A percentile compares a stretch with the other conserved stretches of the same genome.
These are phyloP conservation scores for Momotus momota DNA, from an alignment of 2,797 vertebrate genomes.

Conservation along the genomic window DNA sequence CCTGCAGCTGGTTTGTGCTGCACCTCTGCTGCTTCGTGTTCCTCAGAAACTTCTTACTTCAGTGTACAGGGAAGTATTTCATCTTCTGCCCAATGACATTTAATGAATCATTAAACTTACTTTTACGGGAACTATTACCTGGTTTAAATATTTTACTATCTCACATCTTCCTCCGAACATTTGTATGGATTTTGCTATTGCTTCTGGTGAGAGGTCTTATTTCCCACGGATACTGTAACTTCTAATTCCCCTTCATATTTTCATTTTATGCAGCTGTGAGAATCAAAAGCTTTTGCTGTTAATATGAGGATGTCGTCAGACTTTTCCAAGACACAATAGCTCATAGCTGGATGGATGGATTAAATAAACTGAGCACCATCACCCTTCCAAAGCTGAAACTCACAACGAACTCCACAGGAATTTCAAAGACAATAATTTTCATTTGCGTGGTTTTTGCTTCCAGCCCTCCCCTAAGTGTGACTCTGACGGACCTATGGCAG, in stretches of 20 bases:
- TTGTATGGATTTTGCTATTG: background rate
- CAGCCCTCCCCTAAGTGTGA: background rate
- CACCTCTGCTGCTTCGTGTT: too few relatives aligned
- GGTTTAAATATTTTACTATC: background rate
- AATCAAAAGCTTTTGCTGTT: background rate
- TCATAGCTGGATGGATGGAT: background rate
- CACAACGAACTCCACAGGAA: background rate
- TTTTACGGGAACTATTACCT: background rate
- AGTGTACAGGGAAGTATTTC: background rate
- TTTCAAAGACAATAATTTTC: background rate
- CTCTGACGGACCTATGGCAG: rapidly evolving
- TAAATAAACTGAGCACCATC: background rate
- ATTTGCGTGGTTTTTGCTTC: background rate
- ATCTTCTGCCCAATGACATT: background rate
- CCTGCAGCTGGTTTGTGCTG: rapidly evolving
- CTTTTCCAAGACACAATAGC: background rate
- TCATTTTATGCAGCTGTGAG: background rate
- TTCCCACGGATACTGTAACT: background rate
- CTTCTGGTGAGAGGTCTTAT: background rate
- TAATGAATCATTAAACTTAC: background rate
- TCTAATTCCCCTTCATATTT: background rate
- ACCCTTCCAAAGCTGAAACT: background rate
- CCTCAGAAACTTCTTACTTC: background rate
- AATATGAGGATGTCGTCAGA: background rate
- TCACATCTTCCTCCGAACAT: background rate